A percentile compares a stretch with the other conserved stretches of the same genome.
These are phyloP conservation scores for Cotesia congregata DNA, from an alignment of 2,888 invertebrate species.

Conservation along the genomic window DNA sequence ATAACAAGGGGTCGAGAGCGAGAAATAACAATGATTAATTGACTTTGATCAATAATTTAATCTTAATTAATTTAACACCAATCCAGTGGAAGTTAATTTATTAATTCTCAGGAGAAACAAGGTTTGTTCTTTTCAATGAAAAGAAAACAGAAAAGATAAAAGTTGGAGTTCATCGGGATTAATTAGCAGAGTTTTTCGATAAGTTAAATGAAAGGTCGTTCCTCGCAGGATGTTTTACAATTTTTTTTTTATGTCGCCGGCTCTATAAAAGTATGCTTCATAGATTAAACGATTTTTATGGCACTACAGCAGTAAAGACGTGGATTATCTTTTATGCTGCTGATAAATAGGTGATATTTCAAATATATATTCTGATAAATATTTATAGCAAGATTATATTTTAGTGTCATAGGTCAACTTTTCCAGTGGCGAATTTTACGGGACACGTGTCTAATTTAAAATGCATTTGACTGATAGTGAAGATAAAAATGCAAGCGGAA, in stretches of 20 bases:
- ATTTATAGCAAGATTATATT: background rate
- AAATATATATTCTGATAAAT: background rate
- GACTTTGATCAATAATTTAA: too few relatives aligned
- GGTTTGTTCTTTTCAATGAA: too few relatives aligned
- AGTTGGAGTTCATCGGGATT: background rate
- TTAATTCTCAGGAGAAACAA: too few relatives aligned
- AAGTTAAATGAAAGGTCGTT: background rate
- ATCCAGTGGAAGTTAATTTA: too few relatives aligned
- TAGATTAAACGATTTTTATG: background rate
- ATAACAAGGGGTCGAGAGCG: too few relatives aligned
- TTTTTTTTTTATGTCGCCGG: background rate
- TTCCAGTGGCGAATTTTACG: background rate
- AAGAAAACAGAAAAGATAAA: too few relatives aligned
- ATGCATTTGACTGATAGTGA: background rate
- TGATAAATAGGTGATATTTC: background rate
- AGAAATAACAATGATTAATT: too few relatives aligned
- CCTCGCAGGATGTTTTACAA: background rate
- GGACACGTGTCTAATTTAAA: background rate
- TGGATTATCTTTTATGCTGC: background rate
- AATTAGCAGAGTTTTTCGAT: background rate
- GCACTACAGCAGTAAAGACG: background rate
- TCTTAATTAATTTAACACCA: too few relatives aligned
- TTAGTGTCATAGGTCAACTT: background rate
- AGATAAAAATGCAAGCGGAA: background rate
- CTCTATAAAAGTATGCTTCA: background rate